Evolutionary conservation across 2,888 invertebrate genomes (phyloP), one percentile per base, ranked within the genome.

Genomic region (Apomyelois bistriatella): DNA sequence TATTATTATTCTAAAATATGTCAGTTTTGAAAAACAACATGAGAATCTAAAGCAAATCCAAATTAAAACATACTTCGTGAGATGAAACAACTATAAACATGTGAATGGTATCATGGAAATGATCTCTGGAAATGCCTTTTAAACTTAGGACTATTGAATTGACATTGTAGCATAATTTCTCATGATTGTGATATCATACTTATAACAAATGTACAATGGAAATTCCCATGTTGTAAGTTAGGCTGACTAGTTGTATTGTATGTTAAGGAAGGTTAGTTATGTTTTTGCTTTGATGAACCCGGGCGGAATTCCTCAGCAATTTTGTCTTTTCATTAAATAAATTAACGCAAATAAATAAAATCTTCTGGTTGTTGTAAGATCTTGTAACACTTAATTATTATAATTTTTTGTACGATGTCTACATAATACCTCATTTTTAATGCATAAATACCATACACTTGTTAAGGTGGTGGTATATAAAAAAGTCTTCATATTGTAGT

Each of bases 101-200:
- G 42, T 28, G 22, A n/a, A 22, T 42, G 46, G 46, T 46, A 30
- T 30, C 46, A 15, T 30, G 30, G 46, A 65, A 68, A 77, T 85
- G 86, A 86, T 87, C 86, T 87, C 86, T 74, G 63, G 72, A 77
- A 73, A 79, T 78, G 84, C 82, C 82, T 85, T 84, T 74, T 82
- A 80, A 72, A 67, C 62, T 61, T 76, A 78, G 74, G 74, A 58
- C 63, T 64, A 56, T 70, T 67, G 68, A 66, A 68, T 64, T 61
- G 55, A 63, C 59, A 64, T 64, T 56, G 57, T 76, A 74, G 69
- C 64, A 58, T 76, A 70, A 68, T 69, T 65, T 67, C 71, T 63
- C 68, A 74, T 75, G 72, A 76, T 77, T 81, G 84, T 83, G 83
- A 83, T 85, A 83, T 68, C 64, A 74, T 54, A 37, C 22, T 47